Conservation (phyloP, 2,797 vertebrate species). For the Anguilla marmorata region DNA sequence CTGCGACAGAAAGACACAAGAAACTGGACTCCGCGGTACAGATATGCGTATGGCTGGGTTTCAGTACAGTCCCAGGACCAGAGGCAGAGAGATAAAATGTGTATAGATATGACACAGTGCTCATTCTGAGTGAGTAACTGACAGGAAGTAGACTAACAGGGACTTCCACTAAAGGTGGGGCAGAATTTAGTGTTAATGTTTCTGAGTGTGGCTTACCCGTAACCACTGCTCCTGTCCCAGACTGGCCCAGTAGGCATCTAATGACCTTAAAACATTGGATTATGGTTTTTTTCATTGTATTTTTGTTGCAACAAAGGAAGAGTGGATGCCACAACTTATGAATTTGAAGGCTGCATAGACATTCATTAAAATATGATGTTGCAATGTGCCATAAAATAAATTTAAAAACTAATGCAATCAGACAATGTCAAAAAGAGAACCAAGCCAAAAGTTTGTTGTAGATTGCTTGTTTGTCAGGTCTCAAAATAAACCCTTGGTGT, state of each 20-base stretch:
- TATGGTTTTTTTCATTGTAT: not conserved
- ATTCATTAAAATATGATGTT: not conserved
- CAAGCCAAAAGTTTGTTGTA: no score
- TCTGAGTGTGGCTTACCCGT: not conserved
- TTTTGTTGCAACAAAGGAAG: not conserved
- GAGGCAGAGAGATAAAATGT: not conserved
- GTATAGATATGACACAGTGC: not conserved
- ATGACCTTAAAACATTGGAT: not conserved
- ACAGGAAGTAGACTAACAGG: constrained; percentile 19
- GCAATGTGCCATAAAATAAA: no score
- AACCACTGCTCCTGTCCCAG: not conserved
- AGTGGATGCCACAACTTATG: not conserved
- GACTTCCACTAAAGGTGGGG: constrained; percentile 28
- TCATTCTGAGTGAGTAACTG: constrained; percentile 9
- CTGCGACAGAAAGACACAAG: not conserved
- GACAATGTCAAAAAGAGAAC: no score
- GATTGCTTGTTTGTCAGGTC: no score
- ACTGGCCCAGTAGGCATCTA: not conserved
- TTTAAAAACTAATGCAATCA: no score
- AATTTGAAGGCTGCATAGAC: not conserved
- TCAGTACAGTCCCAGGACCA: not conserved
- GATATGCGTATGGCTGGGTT: not conserved
- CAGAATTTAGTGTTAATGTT: not conserved
- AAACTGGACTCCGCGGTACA: not conserved
- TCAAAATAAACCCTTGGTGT: no score